Conservation (phyloP, 2,797 vertebrate genomes). For the Cirrhinus molitorella region DNA sequence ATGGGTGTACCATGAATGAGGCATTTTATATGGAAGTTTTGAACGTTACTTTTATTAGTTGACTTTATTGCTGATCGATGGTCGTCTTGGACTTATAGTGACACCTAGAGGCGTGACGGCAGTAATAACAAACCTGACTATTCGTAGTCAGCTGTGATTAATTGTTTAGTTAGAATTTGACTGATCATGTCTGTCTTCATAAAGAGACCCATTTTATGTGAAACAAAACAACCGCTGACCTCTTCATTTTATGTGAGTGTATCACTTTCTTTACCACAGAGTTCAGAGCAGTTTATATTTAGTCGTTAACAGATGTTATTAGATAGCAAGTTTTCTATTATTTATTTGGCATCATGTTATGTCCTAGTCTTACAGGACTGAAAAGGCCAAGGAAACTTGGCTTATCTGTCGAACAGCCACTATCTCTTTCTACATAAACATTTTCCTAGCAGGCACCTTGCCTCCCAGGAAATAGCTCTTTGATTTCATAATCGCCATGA, state of each 20-base stretch:
- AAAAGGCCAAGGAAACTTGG: conserved; percentile 42
- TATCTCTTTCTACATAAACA: conserved; percentile 54
- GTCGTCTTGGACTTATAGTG: not conserved
- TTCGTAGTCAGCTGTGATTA: not conserved
- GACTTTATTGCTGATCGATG: not conserved
- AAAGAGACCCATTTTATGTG: not conserved
- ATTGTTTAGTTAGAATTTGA: not conserved
- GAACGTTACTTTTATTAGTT: too few relatives aligned
- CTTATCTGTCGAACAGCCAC: conserved; percentile 49
- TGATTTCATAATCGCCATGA: conserved; percentile 54
- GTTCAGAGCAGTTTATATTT: conserved; percentile 13
- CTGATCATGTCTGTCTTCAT: too few relatives aligned
- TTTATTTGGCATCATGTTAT: conserved; percentile 26
- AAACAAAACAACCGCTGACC: not conserved
- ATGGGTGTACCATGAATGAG: not conserved
- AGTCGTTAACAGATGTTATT: conserved; percentile 11
- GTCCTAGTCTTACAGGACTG: conserved; percentile 12
- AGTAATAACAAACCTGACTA: not conserved
- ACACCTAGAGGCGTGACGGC: not conserved
- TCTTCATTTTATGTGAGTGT: not conserved
- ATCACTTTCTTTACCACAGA: not conserved
- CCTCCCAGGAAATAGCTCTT: conserved; percentile 64
- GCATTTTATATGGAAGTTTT: too few relatives aligned
- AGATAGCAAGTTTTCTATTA: not conserved
- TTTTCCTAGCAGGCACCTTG: conserved; percentile 52